A percentile compares a stretch with the other conserved stretches of the same genome.
Evolutionary conservation across 2,888 invertebrate genomes (phyloP).

Genomic region (Dryadula phaetusa): DNA sequence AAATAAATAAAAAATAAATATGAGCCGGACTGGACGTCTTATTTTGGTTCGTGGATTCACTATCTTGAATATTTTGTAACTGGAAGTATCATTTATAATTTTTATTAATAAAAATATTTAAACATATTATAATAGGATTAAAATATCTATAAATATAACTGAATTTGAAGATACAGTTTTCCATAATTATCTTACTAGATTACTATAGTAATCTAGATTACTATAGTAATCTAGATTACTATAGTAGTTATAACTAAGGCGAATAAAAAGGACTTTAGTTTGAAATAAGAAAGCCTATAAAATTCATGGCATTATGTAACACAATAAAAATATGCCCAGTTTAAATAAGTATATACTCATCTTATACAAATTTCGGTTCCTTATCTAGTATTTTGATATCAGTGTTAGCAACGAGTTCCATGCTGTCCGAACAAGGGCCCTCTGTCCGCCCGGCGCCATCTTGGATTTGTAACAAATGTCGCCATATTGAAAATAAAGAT

Average conservation of each 20-base stretch:
- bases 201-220: not conserved
- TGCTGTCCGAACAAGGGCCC: slow-evolving; percentile 76
- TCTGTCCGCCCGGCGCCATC: slow-evolving; percentile 78
- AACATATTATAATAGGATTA: not conserved
- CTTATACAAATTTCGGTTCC: not conserved
- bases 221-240: too few relatives aligned
- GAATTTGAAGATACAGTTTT: not conserved
- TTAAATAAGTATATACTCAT: too few relatives aligned
- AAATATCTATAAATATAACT: not conserved
- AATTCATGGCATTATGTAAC: too few relatives aligned
- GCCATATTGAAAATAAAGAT: slow-evolving; percentile 77
- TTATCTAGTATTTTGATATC: slow-evolving; percentile 47
- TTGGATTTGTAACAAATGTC: slow-evolving; percentile 79
- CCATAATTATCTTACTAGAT: not conserved
- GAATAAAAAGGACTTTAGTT: too few relatives aligned
- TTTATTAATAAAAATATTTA: not conserved
- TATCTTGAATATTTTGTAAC: slow-evolving; percentile 51
- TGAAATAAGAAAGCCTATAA: too few relatives aligned
- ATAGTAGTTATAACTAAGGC: too few relatives aligned
- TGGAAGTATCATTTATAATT: slow-evolving; percentile 49
- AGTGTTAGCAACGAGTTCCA: slow-evolving; percentile 58
- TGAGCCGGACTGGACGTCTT: slow-evolving; percentile 75
- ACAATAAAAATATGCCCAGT: too few relatives aligned
- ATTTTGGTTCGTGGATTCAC: slow-evolving; percentile 67
- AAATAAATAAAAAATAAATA: slow-evolving; percentile 83